Base-by-base conservation (phyloP, 2,113 vertebrate genomes). In the Anthoscopus minutus region DNA sequence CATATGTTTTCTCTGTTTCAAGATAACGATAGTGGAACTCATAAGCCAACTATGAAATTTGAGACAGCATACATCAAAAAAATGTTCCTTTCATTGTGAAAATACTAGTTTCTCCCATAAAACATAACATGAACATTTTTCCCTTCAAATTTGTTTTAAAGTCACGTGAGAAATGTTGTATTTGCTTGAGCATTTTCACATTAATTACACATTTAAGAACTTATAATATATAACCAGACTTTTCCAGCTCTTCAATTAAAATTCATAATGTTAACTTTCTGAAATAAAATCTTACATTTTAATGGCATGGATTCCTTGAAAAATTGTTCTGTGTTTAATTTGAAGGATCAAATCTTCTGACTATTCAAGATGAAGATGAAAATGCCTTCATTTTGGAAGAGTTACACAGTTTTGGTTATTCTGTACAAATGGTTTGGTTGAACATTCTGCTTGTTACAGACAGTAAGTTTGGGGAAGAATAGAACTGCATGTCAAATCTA, bases 341-440 rank as follows among this genome's bases (percentile, higher is more conserved):
- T 95, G 42, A 54, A 98, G 98, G 98, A 40, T 98, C 99, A 37
- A 97, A 98, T 83, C 97, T 99, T 76, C 96, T 99, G 84, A 98
- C 98, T 72, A 98, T 99, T 83, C 97, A 98, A 95, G 98, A 98
- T 72, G 98, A 98, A 92, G 97, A 97, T 33, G 99, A 99, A 97
- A 99, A 98, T 74, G 97, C 96, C 13, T 99, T 99, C 95, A 87
- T 99, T 82, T 96, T 99, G 94, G 98, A 99, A 94, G 98, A 99
- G 96, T 92, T 99, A 56, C 97, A 95, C 88, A 94, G 67, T 30
- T 98, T 97, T 40, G 97, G 97, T 50, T 97, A 98, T 86, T 97
- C 97, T 61, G 98, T 98, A 71, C 98, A 98, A 85, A 96, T 87
- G n/a, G 89, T 99, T 82, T 99, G 99, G 99, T 95, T 99, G 97